These are phyloP conservation scores for Tridacna gigas DNA, from an alignment of 2,888 invertebrate species.

Conservation along the genomic window DNA sequence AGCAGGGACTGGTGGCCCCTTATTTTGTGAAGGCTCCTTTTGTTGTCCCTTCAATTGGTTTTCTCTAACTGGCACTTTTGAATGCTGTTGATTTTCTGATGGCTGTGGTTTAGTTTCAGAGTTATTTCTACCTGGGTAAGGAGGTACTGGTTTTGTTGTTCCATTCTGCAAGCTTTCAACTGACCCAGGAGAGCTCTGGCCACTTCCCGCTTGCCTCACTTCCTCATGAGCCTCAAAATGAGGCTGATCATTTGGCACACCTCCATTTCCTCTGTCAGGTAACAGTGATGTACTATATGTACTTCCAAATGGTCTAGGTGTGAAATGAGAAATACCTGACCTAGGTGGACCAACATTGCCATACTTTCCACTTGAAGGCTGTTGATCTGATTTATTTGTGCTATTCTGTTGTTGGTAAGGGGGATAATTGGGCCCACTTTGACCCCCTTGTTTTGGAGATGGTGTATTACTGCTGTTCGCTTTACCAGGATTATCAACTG, in stretches of 20 bases:
- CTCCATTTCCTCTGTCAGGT: conserved; percentile 55
- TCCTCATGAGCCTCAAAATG: conserved; percentile 76
- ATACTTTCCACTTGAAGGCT: conserved; percentile 36
- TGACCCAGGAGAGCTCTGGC: conserved; percentile 81
- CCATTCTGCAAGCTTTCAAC: conserved; percentile 75
- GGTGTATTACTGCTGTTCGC: conserved; percentile 61
- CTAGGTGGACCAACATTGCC: conserved; percentile 56
- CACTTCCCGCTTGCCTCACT: conserved; percentile 80
- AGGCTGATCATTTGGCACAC: conserved; percentile 63
- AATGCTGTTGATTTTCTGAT: conserved; percentile 17
- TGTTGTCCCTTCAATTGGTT: conserved; percentile 14
- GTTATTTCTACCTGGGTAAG: conserved; percentile 39
- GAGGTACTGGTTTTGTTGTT: conserved; percentile 43
- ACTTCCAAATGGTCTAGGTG: conserved; percentile 79
- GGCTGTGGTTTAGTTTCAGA: conserved; percentile 25
- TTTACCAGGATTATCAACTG: conserved; percentile 62
- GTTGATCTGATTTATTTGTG: not conserved
- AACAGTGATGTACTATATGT: conserved; percentile 75
- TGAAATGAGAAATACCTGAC: conserved; percentile 72
- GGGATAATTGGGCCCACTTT: conserved; percentile 41
- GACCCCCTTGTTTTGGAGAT: conserved; percentile 58
- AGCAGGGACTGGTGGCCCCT: conserved; percentile 54
- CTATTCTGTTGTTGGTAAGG: conserved; percentile 29
- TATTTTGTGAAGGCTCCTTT: conserved; percentile 15
- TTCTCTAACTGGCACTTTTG: conserved; percentile 11